These are phyloP conservation scores for Lottia scabra DNA, from an alignment of 2,888 invertebrate species.

Conservation along the genomic window DNA sequence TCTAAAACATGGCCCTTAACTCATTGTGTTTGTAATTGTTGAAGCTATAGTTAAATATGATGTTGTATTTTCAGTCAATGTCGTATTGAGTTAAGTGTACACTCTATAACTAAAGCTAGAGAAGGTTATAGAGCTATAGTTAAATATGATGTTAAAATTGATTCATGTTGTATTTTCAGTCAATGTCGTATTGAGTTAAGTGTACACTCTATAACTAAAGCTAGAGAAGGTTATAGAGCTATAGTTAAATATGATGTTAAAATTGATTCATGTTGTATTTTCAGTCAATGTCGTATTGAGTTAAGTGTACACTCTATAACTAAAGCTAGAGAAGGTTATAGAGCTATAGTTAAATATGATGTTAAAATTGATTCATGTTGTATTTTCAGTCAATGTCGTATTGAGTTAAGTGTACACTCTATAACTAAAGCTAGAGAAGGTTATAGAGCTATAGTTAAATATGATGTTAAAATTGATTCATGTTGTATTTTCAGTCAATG, in stretches of 20 bases:
- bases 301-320: conserved; percentile 54
- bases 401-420: too few species aligned
- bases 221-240: conserved; percentile 61
- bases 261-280: conserved; percentile 23
- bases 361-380: not conserved
- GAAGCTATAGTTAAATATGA: not conserved
- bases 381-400: too few species aligned
- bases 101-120: not conserved
- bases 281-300: conserved; percentile 61
- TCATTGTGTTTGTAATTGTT: not conserved
- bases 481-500: too few species aligned
- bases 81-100: too few species aligned
- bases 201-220: conserved; percentile 58
- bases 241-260: conserved; percentile 37
- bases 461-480: not conserved
- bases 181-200: conserved; percentile 59
- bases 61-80: too few species aligned
- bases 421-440: too few species aligned
- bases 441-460: too few species aligned
- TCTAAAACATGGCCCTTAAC: not conserved
- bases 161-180: conserved; percentile 40
- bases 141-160: not conserved
- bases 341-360: conserved; percentile 46
- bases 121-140: too few species aligned
- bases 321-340: conserved; percentile 62